Conservation (phyloP, 1,140 invertebrate genomes). For the Aphis craccivora region DNA sequence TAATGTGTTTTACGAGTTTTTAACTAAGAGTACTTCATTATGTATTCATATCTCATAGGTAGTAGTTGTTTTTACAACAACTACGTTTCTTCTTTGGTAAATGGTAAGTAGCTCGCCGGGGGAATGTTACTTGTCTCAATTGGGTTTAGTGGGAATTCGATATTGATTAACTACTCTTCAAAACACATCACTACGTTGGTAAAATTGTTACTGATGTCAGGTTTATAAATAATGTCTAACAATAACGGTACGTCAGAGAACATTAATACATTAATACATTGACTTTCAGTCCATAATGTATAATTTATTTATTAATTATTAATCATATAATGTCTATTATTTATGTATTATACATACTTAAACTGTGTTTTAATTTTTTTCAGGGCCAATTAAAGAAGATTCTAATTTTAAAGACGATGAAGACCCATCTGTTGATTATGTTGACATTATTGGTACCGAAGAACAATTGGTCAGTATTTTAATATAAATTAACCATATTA, state of each 20-base stretch:
- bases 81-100: background rate
- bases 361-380: slow-evolving; percentile 29
- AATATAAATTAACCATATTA: background rate
- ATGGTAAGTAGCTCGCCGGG: background rate
- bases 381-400: slow-evolving; percentile 54
- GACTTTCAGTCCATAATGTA: background rate
- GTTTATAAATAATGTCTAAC: background rate
- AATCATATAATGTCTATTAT: background rate
- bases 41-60: background rate
- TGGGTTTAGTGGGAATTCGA: background rate
- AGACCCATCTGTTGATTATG: slow-evolving; percentile 42
- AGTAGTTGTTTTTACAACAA: background rate
- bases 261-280: background rate
- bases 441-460: slow-evolving; percentile 53
- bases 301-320: background rate
- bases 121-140: background rate
- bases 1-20: background rate
- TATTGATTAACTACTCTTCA: background rate
- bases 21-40: background rate
- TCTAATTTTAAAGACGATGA: slow-evolving; percentile 33
- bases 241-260: slow-evolving; percentile 6
- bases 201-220: background rate
- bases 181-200: background rate
- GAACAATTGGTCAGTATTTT: slow-evolving; percentile 54
- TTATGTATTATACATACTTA: background rate